Conservation (phyloP, 2,113 vertebrate genomes). For the Serranochromis macrocephalus region DNA sequence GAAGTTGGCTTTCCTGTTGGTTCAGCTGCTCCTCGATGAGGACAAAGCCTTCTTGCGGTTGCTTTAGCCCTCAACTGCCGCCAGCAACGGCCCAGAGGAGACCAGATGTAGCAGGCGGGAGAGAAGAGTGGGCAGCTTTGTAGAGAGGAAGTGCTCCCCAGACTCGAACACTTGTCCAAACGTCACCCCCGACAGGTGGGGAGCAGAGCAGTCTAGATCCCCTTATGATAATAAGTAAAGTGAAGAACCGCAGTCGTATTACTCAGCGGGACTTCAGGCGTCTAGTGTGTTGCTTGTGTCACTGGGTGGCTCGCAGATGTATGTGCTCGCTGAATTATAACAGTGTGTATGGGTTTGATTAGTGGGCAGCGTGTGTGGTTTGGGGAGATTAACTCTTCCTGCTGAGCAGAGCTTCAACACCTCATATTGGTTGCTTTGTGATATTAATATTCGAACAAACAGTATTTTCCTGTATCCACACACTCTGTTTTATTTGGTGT, state of each 20-base stretch:
- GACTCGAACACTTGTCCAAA: slow-evolving; percentile 51
- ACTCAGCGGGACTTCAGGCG: not conserved
- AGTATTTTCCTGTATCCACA: not conserved
- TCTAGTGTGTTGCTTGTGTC: not conserved
- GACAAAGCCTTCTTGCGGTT: slow-evolving; percentile 44
- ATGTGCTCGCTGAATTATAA: not conserved
- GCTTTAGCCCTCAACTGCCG: slow-evolving; percentile 18
- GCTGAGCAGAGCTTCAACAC: slow-evolving; percentile 11
- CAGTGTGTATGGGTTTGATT: slow-evolving; percentile 6
- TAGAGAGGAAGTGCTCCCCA: slow-evolving; percentile 36
- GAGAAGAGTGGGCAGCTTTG: not conserved
- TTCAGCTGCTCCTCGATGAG: slow-evolving; percentile 63
- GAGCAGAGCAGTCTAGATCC: slow-evolving; percentile 5
- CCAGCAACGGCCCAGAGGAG: slow-evolving; percentile 18
- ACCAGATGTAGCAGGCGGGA: slow-evolving; percentile 43
- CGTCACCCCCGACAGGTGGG: slow-evolving; percentile 47
- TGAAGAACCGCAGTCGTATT: not conserved
- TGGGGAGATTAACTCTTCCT: slow-evolving; percentile 10
- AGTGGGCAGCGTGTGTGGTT: slow-evolving; percentile 25
- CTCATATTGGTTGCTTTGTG: slow-evolving; percentile 14
- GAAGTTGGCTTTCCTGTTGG: slow-evolving; percentile 58
- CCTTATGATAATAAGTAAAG: slow-evolving; percentile 10
- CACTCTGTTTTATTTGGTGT: not conserved
- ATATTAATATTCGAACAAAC: not conserved
- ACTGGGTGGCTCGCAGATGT: not conserved